A percentile compares a stretch with the other conserved stretches of the same genome.
These are phyloP conservation scores for Erythrolamprus reginae DNA, from an alignment of 2,113 vertebrate genomes.

Conservation along the genomic window DNA sequence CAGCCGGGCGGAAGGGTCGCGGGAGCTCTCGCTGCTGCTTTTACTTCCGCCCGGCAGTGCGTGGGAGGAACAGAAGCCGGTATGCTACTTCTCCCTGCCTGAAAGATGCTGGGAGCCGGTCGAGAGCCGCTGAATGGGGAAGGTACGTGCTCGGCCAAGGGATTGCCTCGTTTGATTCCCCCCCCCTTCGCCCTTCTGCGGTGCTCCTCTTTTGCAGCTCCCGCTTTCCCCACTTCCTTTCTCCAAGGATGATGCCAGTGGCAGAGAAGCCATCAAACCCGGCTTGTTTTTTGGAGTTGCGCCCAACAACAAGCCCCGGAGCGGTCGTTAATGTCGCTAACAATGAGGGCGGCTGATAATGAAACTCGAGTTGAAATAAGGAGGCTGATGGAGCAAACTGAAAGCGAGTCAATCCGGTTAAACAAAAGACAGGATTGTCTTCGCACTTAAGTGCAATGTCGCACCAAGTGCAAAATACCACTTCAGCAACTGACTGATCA, in stretches of 20 bases:
- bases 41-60: conserved; percentile 2
- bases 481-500: no score
- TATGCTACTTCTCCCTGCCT: background rate
- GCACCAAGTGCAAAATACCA: no score
- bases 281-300: background rate
- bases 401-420: background rate
- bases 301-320: background rate
- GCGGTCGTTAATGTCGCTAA: background rate
- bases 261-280: background rate
- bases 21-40: background rate
- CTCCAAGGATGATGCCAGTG: background rate
- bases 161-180: no score
- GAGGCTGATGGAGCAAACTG: background rate
- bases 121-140: background rate
- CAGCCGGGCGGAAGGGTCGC: conserved; percentile 5
- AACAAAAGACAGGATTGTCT: background rate
- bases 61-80: background rate
- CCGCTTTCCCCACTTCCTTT: background rate
- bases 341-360: background rate
- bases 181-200: background rate
- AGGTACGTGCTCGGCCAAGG: conserved; percentile 36
- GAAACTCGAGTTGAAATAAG: background rate
- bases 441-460: background rate
- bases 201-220: background rate
- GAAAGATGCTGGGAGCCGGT: background rate